A percentile compares a stretch with the other conserved stretches of the same genome.
phyloP scores from a whole-genome alignment of 2,113 vertebrate species.

The Seriola rivoliana region DNA sequence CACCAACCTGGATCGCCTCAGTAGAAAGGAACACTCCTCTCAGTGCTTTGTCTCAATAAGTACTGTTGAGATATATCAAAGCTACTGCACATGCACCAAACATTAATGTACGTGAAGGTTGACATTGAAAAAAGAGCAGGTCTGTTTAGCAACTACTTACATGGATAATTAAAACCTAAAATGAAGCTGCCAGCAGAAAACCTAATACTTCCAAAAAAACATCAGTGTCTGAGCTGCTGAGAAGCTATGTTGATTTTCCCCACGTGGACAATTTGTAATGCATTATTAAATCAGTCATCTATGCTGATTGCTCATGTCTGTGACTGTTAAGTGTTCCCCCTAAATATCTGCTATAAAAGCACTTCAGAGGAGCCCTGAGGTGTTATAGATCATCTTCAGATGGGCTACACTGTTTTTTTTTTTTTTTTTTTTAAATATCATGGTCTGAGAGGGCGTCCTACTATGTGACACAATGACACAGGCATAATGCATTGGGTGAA shows the following conservation, averaged over 20 bases:
- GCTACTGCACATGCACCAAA: background rate
- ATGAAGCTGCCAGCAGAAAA: conserved; percentile 34
- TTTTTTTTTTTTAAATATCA: conserved; percentile 40
- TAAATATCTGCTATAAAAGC: conserved; percentile 69
- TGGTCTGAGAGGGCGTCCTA: conserved; percentile 19
- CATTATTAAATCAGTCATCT: conserved; percentile 79
- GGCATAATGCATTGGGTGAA: conserved; percentile 19
- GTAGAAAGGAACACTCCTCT: background rate
- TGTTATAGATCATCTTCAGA: conserved; percentile 56
- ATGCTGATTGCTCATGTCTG: conserved; percentile 63
- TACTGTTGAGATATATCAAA: conserved; percentile 11
- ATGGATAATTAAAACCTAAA: conserved; percentile 46
- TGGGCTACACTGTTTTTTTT: conserved; percentile 20
- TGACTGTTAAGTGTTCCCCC: conserved; percentile 67
- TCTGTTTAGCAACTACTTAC: conserved; percentile 17
- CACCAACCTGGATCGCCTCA: conserved; percentile 20
- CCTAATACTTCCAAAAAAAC: conserved; percentile 26
- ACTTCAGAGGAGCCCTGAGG: conserved; percentile 61
- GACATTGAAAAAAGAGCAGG: conserved; percentile 6
- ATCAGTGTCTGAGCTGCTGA: conserved; percentile 23
- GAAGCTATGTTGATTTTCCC: conserved; percentile 52
- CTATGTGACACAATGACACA: conserved; percentile 10
- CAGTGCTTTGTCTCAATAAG: background rate
- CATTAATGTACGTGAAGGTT: background rate
- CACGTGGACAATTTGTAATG: conserved; percentile 69